Evolutionary conservation across 2,888 invertebrate species (phyloP), one percentile per base, ranked within the genome.

Genomic region (Acanthosepion lycidas): DNA sequence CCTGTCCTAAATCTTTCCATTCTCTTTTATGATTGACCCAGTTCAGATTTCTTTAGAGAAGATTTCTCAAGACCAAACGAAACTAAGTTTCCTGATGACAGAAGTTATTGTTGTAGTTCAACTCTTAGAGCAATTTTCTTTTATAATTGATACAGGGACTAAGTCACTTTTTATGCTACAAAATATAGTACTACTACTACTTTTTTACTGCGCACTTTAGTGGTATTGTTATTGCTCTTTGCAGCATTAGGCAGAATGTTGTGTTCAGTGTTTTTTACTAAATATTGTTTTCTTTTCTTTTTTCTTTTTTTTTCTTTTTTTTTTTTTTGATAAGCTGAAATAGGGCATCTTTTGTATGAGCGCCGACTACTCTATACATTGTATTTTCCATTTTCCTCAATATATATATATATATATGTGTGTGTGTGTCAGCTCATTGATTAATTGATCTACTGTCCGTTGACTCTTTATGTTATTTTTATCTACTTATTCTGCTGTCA

Each of bases 391-490:
- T n/a, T 20, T 78, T n/a, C n/a, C n/a, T n/a, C 12, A 5, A n/a
- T 5, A 12, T 15, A 28, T n/a, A n/a, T n/a, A n/a, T n/a, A 15
- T n/a, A 78, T 33, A 33, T 33, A 33, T 33, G 33, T 33, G 33
- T 33, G 33, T 33, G 33, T 33, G 33, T 9, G 78, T 78, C 78
- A 15, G 4, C 9, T 78, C n/a, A 78, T 78, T 9, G 78, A 78
- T 78, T 78, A 78, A 78, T 78, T 78, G 78, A 78, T 78, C 78
- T 9, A n/a, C n/a, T 12, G 78, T 78, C 78, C n/a, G 78, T 15
- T 78, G n/a, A n/a, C n/a, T 78, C n/a, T 78, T 78, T n/a, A n/a
- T 78, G n/a, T 78, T 78, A 78, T 78, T 78, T 78, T 78, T 18
- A 20, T n/a, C n/a, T 78, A n/a, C 78, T 78, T 78, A 78, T n/a